Conservation (phyloP, 2,113 vertebrate genomes). For the Numida meleagris region DNA sequence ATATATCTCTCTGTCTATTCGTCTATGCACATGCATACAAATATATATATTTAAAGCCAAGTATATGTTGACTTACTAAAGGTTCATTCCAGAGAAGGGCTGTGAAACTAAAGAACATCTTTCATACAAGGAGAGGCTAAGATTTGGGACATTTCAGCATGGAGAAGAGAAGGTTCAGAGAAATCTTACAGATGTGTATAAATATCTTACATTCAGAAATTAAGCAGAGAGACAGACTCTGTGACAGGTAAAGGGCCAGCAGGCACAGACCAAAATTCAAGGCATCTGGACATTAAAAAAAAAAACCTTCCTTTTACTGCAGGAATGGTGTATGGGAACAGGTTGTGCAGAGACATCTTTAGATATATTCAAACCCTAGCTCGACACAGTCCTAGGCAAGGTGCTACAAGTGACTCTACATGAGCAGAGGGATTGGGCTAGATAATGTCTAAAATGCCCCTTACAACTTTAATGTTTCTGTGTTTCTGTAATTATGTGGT, state of each 20-base stretch:
- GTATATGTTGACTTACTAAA: background rate
- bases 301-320: accelerated
- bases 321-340: no score
- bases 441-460: background rate
- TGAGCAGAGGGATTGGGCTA: accelerated
- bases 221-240: background rate
- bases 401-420: background rate
- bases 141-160: background rate
- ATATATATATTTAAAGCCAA: background rate
- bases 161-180: background rate
- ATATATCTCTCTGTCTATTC: background rate
- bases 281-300: background rate
- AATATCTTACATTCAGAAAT: background rate
- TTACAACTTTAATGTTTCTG: background rate
- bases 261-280: background rate
- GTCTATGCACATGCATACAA: no score
- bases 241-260: no score
- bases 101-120: background rate
- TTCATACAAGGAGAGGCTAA: background rate
- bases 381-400: background rate
- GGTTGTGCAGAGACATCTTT: no score
- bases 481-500: background rate
- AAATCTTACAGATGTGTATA: background rate
- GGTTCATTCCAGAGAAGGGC: background rate
- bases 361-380: background rate